Percentiles rank a stretch among this genome's conserved stretches.
phyloP scores from a whole-genome alignment of 2,888 invertebrate species.

The Oxystoma pomonae region DNA sequence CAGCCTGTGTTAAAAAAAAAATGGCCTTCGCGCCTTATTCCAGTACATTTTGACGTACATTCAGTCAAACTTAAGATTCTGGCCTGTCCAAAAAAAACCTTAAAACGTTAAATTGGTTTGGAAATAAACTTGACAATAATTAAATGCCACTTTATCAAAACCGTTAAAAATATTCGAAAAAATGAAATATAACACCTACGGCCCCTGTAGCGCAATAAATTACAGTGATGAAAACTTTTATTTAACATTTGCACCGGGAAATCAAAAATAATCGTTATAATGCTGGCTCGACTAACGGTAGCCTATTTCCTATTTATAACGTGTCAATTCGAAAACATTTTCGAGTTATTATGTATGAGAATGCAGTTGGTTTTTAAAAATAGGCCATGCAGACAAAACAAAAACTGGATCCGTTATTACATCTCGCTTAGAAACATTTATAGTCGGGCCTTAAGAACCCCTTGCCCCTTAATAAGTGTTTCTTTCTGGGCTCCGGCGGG shows the following conservation, averaged over 20 bases:
- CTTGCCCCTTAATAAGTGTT: too few species aligned
- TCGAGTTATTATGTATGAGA: not conserved
- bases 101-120: not conserved
- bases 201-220: not conserved
- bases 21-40: too few species aligned
- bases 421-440: too few species aligned
- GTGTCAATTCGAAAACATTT: not conserved
- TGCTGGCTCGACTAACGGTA: not conserved
- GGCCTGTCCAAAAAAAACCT: too few species aligned
- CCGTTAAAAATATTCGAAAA: not conserved
- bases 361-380: too few species aligned
- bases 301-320: not conserved
- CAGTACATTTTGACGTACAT: too few species aligned
- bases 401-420: too few species aligned
- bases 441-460: too few species aligned
- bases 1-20: too few species aligned
- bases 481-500: too few species aligned
- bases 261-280: not conserved
- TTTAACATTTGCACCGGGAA: not conserved
- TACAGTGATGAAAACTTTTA: not conserved
- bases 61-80: too few species aligned
- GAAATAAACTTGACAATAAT: not conserved
- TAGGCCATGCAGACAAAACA: too few species aligned
- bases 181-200: not conserved
- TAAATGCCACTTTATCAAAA: not conserved